Conservation (phyloP, 2,113 vertebrate genomes). For the Amphilophus citrinellus region DNA sequence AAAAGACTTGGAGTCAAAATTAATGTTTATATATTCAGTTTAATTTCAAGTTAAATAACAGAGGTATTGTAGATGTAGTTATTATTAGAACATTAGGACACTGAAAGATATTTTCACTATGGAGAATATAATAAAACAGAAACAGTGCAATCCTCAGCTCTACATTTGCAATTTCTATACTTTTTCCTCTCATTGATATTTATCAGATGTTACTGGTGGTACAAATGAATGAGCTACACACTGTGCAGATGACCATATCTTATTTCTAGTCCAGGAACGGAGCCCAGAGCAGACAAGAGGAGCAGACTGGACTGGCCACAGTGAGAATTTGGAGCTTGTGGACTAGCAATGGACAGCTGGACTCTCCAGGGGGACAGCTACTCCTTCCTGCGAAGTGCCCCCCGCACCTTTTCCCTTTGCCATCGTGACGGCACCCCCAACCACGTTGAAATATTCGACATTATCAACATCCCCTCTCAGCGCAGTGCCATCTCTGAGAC, state of each 20-base stretch:
- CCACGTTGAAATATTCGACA: slow-evolving; percentile 84
- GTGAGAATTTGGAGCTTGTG: slow-evolving; percentile 66
- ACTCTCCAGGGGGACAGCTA: slow-evolving; percentile 82
- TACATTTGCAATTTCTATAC: not conserved
- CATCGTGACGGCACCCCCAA: slow-evolving; percentile 81
- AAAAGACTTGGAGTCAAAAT: not conserved
- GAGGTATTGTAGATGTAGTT: not conserved
- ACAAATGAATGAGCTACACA: slow-evolving; percentile 57
- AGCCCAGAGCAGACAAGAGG: slow-evolving; percentile 46
- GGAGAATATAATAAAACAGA: not conserved
- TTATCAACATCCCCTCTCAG: slow-evolving; percentile 75
- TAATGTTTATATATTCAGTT: not conserved
- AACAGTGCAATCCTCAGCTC: not conserved
- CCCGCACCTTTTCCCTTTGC: slow-evolving; percentile 73
- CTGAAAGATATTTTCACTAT: not conserved
- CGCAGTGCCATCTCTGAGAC: slow-evolving; percentile 82
- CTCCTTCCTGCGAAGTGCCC: slow-evolving; percentile 78
- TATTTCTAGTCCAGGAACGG: slow-evolving; percentile 66
- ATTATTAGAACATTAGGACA: slow-evolving; percentile 2
- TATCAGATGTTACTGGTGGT: slow-evolving; percentile 12
- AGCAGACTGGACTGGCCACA: slow-evolving; percentile 65
- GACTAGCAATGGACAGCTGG: slow-evolving; percentile 83
- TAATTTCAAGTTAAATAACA: slow-evolving; percentile 4
- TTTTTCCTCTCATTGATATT: slow-evolving; percentile 11
- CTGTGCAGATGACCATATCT: slow-evolving; percentile 61